These are phyloP conservation scores for Bellardia bayeri DNA, from an alignment of 2,888 invertebrate species.

Conservation along the genomic window DNA sequence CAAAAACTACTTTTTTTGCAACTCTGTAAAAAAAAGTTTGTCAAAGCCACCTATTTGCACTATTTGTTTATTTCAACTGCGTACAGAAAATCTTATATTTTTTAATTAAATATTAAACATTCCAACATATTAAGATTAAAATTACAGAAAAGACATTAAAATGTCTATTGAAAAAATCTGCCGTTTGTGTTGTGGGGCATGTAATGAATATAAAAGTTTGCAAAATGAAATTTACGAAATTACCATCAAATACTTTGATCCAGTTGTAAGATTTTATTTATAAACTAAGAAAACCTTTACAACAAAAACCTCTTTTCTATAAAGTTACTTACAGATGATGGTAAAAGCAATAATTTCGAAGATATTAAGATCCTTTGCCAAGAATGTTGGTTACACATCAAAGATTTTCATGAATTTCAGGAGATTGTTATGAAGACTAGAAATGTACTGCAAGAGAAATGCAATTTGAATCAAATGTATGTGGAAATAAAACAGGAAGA, in stretches of 20 bases:
- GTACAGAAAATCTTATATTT: too few relatives aligned
- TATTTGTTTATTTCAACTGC: too few relatives aligned
- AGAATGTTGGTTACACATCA: slow-evolving; percentile 59
- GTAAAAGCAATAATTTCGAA: not conserved
- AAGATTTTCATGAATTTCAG: slow-evolving; percentile 59
- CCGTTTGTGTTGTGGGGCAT: slow-evolving; percentile 27
- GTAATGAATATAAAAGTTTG: slow-evolving; percentile 31
- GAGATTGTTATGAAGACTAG: slow-evolving; percentile 28
- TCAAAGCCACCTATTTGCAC: too few relatives aligned
- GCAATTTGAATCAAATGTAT: not conserved
- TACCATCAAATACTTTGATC: slow-evolving; percentile 56
- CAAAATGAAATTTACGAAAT: slow-evolving; percentile 47
- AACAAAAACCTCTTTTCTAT: not conserved
- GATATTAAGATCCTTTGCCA: slow-evolving; percentile 46
- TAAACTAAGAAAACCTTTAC: not conserved
- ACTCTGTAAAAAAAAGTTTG: too few relatives aligned
- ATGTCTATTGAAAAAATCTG: not conserved
- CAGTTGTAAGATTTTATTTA: slow-evolving; percentile 37
- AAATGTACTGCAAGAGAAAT: not conserved
- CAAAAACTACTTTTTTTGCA: too few relatives aligned
- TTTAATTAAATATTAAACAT: too few relatives aligned
- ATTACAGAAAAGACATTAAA: not conserved
- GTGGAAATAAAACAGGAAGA: slow-evolving; percentile 16
- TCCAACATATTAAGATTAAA: too few relatives aligned
- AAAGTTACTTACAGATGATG: slow-evolving; percentile 21